A percentile compares a stretch with the other conserved stretches of the same genome.
These are phyloP conservation scores for Xenops minutus DNA, from an alignment of 2,797 vertebrate genomes.

Conservation along the genomic window DNA sequence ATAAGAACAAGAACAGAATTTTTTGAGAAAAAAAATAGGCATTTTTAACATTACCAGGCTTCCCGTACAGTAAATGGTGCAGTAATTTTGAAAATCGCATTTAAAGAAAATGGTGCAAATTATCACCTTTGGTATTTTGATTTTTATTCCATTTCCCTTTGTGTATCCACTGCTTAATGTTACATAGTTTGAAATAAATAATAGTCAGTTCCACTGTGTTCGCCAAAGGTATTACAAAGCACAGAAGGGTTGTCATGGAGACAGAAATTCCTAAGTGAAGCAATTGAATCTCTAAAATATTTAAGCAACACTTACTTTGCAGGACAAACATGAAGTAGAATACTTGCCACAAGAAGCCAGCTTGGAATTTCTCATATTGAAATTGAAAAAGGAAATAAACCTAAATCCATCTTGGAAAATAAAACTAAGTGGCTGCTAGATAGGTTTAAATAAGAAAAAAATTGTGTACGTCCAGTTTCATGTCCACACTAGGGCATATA, in stretches of 20 bases:
- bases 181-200: constrained; percentile 14
- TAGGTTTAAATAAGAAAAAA: neutral
- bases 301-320: constrained; percentile 38
- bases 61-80: neutral
- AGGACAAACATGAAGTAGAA: constrained; percentile 30
- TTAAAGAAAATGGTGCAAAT: neutral
- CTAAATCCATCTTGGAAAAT: neutral
- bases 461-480: neutral
- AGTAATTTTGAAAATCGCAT: neutral
- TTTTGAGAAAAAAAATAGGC: neutral
- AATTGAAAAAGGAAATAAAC: constrained; percentile 8
- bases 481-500: neutral
- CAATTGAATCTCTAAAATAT: constrained; percentile 40
- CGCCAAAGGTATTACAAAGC: constrained; percentile 30
- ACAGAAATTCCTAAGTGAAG: constrained; percentile 46
- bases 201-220: neutral
- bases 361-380: neutral
- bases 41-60: neutral
- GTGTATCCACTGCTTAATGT: neutral
- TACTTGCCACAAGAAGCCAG: neutral
- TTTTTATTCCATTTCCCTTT: neutral
- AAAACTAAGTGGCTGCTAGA: neutral
- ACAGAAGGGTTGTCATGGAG: constrained; percentile 64
- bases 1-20: neutral
- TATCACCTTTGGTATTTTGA: neutral